Evolutionary conservation across 2,888 invertebrate genomes (phyloP), one percentile per base, ranked within the genome.

Genomic region (Campopleginae sp.): DNA sequence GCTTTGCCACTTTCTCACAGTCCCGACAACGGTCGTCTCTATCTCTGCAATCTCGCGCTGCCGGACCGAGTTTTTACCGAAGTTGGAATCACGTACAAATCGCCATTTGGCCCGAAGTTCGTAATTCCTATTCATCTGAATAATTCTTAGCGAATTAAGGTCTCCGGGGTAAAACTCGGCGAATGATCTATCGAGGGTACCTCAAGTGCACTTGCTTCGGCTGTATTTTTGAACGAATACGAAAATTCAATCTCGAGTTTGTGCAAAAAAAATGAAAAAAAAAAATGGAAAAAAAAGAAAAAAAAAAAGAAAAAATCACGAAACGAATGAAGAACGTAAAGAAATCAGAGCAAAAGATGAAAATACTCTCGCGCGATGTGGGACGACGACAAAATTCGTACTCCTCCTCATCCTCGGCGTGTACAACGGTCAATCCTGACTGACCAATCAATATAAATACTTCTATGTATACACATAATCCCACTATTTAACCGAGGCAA

Each of bases 101-200:
- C 98, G 88, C 98, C 98, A 8, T 98, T 98, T 91, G 97, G 97
- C 78, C 96, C 97, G 80, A 97, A 97, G 94, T 97, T 97, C 94
- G 96, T 97, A 89, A 96, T 97, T 94, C 96, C 97, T 68, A 94
- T 97, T 89, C 96, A 96, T 92, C 88, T 92, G 46, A 92, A 92
- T 82, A 92, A 89, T 82, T 93, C 93, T 90, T 93, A 93, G 91
- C 91, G 90, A 88, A 89, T 87, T 89, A 58, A 14, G 1, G 14
- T 12, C 5, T 1, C 27, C 58, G 58, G 38, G 44, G n/a, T 14
- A 54, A 71, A 71, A 23, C 27, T 48, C 31, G 23, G n/a, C 31
- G 27, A 70, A 44, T 68, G 65, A 82, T 71, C 80, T 27, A 74
- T 78, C 46, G 78, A 61, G 68, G 42, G 44, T 66, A 66, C 72